These are phyloP conservation scores for Leucophora obtusa DNA, from an alignment of 2,888 invertebrate genomes.

Conservation along the genomic window DNA sequence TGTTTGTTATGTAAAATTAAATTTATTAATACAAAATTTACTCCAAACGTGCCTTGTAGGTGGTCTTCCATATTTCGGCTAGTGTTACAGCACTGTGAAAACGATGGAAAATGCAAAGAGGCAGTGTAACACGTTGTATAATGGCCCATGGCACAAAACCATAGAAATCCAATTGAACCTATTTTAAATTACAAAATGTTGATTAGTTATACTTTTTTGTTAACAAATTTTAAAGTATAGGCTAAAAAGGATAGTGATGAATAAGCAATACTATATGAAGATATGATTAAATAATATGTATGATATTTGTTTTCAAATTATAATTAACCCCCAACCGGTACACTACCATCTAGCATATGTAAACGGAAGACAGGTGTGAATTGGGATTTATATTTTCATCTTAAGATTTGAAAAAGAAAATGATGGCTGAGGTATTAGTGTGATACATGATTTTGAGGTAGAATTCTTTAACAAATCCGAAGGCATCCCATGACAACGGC, in stretches of 20 bases:
- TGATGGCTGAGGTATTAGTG: no score
- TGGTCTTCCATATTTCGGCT: constrained; percentile 97
- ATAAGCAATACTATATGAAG: constrained; percentile 10
- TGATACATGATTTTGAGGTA: no score
- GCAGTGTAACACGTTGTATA: constrained; percentile 94
- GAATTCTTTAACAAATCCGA: no score
- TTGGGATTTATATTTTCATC: no score
- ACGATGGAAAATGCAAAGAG: constrained; percentile 96
- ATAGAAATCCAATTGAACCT: constrained; percentile 93
- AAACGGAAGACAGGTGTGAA: no score
- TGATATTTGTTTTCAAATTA: no score
- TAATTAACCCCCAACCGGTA: no score
- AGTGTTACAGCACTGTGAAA: constrained; percentile 97
- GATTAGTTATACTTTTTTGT: neutral
- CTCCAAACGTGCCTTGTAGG: constrained; percentile 93
- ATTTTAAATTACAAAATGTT: constrained; percentile 40
- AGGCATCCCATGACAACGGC: no score
- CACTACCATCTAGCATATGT: no score
- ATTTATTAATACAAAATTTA: constrained; percentile 80
- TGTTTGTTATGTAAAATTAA: neutral
- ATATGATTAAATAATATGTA: neutral
- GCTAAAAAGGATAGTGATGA: neutral
- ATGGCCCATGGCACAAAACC: constrained; percentile 96
- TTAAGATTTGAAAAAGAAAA: no score
- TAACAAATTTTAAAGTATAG: no score